Conservation (phyloP, 1,140 invertebrate species). For the Penaeus chinensis region DNA sequence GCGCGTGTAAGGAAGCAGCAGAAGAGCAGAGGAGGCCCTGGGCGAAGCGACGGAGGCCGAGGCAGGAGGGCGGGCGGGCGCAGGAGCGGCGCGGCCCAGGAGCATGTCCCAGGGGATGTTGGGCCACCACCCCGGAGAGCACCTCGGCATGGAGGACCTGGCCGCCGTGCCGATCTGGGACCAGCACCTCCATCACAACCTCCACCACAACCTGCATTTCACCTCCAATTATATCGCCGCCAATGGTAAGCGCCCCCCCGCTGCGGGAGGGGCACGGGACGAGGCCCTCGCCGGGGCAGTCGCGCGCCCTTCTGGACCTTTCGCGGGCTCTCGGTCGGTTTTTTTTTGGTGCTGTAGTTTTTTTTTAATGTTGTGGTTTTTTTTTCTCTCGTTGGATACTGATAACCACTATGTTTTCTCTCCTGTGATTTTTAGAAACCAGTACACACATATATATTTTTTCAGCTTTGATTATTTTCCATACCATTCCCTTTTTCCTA, state of each 20-base stretch:
- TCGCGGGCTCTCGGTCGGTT: not conserved
- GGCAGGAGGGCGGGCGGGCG: not conserved
- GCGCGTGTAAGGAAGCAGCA: not conserved
- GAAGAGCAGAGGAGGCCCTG: not conserved
- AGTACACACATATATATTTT: too few relatives aligned
- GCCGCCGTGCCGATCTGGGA: slow-evolving; percentile 50
- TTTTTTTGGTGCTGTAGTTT: not conserved
- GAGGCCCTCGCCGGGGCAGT: too few relatives aligned
- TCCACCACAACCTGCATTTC: slow-evolving; percentile 52
- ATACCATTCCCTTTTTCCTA: too few relatives aligned
- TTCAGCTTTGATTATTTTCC: too few relatives aligned
- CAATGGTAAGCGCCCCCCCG: slow-evolving; percentile 35
- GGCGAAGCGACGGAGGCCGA: not conserved
- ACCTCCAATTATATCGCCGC: slow-evolving; percentile 52
- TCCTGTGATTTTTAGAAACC: too few relatives aligned
- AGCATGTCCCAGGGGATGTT: slow-evolving; percentile 37
- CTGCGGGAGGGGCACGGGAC: not conserved
- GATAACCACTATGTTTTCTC: too few relatives aligned
- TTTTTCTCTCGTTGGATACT: too few relatives aligned
- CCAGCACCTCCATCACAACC: slow-evolving; percentile 47
- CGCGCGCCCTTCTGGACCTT: too few relatives aligned
- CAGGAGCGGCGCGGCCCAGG: not conserved
- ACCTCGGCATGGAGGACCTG: slow-evolving; percentile 48
- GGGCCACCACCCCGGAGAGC: slow-evolving; percentile 14
- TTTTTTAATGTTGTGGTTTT: not conserved